Base-by-base conservation (phyloP, 2,113 vertebrate genomes). In the Malurus melanocephalus region DNA sequence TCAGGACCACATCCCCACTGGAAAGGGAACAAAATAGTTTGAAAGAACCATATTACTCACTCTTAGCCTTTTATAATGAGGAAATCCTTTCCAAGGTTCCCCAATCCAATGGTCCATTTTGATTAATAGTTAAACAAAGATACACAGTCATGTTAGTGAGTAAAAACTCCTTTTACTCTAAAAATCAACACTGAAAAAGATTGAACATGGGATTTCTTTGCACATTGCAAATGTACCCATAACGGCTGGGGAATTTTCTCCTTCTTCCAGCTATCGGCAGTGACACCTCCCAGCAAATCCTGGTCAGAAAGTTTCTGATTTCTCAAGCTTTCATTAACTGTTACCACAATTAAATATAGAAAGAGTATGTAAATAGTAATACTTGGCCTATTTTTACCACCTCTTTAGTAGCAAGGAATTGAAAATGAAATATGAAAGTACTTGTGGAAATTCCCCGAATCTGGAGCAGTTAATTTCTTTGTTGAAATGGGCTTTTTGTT, bases 371-470 rank as follows among this genome's bases (percentile, higher is more conserved):
- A 69, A 83, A 79, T 82, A 80, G 45, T 3, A 22, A 59, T 59
- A 76, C n/a, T 77, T 74, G 15, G 9, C 42, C 51, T 84, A 46
- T 77, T 95, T 92, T 83, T 80, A 21, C 7, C 6, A 60, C 16
- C 9, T 66, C 43, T 77, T 75, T 57, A 77, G 38, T 33, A 84
- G 52, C 33, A 87, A 71, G 27, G 45, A 94, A 93, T 86, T 42
- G 23, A 92, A 92, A 91, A 32, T 46, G 28, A 75, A 91, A 72
- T 62, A 52, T 32, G 30, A 91, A 95, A 80, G 35, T 85, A 23
- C 49, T 53, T 60, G 19, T 82, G 68, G 83, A 89, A 83, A 53
- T 13, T 73, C 45, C 46, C 16, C 28, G 23, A 88, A 40, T 49
- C 43, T 23, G 9, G 43, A 80, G 45, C 52, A 77, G 6, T 38